Conservation (phyloP, 2,888 invertebrate species). For the Drosophila vallismaia region DNA sequence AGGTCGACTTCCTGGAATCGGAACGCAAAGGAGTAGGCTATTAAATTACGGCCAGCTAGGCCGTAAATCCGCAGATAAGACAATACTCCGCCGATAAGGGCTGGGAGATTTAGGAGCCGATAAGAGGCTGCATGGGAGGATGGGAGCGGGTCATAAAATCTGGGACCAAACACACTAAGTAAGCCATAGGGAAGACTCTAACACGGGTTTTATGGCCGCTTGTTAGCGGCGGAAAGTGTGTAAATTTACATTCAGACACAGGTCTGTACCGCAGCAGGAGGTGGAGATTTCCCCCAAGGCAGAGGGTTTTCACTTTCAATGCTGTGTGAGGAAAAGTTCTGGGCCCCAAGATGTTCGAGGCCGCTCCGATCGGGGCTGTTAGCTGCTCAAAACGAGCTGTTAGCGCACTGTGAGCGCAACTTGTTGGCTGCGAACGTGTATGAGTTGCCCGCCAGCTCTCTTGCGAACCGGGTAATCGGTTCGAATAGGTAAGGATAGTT, state of each 20-base stretch:
- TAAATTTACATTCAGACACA: constrained; percentile 62
- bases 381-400: constrained; percentile 34
- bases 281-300: constrained; percentile 28
- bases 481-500: no score
- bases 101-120: constrained; percentile 57
- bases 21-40: constrained; percentile 2
- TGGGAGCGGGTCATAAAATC: constrained; percentile 54
- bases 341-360: constrained; percentile 21
- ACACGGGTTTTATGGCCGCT: constrained; percentile 60
- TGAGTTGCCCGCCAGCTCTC: no score
- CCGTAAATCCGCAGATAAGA: constrained; percentile 47
- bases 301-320: constrained; percentile 65
- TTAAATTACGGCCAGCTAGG: constrained; percentile 41
- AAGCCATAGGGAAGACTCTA: constrained; percentile 37
- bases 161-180: constrained; percentile 34
- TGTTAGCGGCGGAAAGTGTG: constrained; percentile 72
- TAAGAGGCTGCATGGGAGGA: constrained; percentile 54
- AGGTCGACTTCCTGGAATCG: constrained; percentile 60
- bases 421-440: constrained; percentile 1
- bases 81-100: constrained; percentile 54
- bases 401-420: constrained; percentile 18
- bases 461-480: no score
- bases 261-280: constrained; percentile 45
- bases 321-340: constrained; percentile 29
- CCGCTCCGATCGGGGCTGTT: constrained; percentile 27